Evolutionary conservation across 2,113 vertebrate genomes (phyloP), one percentile per base, ranked within the genome.

Genomic region (Abramis brama): DNA sequence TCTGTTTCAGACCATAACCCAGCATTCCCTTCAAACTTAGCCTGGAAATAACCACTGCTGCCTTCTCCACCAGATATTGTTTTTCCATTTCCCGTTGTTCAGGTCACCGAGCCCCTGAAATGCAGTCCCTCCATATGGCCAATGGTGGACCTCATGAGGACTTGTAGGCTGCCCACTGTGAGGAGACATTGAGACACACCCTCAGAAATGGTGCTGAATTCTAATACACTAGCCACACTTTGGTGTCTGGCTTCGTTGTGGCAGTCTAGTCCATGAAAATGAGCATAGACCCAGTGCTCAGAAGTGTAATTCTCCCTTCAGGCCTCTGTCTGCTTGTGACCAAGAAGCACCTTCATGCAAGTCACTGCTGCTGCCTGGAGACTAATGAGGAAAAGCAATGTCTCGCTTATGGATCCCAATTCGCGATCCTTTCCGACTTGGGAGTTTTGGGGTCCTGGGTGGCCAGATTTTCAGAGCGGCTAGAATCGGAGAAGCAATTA

Each of bases 361-460:
- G 88, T 82, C 60, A 86, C 21, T 30, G 15, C 70, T 81, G 79
- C 88, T 86, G 52, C 86, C 36, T 30, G 83, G 86, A 92, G 92
- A 92, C 76, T 92, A 92, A 93, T 93, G 90, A 86, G 84, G 57
- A 83, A 88, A 86, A 88, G 75, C 87, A 86, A 78, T 86, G 82
- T 88, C 90, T 74, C 71, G 77, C 88, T 90, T 90, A 90, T 86
- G 89, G 86, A 88, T 91, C 88, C 80, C 84, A 73, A 59, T 86
- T 87, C 78, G 50, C 30, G 52, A 84, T 86, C 85, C 66, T 84
- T 36, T 71, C 84, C 70, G 74, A 86, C 85, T 74, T 88, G 70
- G 79, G 89, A 87, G n/a, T 50, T 33, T 88, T 84, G 88, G 78
- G 33, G 86, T 90, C 86, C 86, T 87, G 89, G 78, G 57, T 75